These are phyloP conservation scores for Trematocara nigrifrons DNA, from an alignment of 2,113 vertebrate species.

Conservation along the genomic window DNA sequence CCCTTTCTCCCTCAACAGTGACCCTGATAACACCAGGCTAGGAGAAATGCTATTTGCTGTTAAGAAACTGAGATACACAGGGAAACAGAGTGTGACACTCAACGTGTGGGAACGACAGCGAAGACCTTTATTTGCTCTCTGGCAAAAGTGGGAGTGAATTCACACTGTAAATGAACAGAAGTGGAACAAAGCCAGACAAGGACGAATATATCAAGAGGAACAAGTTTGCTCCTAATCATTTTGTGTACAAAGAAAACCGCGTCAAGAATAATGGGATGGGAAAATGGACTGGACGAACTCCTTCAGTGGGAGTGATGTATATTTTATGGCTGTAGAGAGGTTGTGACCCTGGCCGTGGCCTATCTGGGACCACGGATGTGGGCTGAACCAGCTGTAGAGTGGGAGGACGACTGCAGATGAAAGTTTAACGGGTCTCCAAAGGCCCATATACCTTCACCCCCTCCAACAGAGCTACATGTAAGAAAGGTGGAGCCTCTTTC, in stretches of 20 bases:
- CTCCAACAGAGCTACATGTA: constrained; percentile 9
- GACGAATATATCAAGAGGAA: not conserved
- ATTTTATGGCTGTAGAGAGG: constrained; percentile 38
- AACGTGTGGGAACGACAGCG: constrained; percentile 25
- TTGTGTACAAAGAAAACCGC: not conserved
- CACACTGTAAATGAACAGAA: not conserved
- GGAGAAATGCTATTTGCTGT: constrained; percentile 21
- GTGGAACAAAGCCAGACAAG: not conserved
- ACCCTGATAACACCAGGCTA: constrained; percentile 37
- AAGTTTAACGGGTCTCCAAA: constrained; percentile 77
- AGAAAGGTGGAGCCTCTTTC: not conserved
- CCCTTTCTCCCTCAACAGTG: constrained; percentile 30
- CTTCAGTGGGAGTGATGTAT: constrained; percentile 26
- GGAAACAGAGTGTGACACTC: not conserved
- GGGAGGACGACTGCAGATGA: constrained; percentile 26
- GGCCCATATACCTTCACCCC: constrained; percentile 69
- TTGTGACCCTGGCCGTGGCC: constrained; percentile 25
- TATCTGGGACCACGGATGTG: constrained; percentile 18
- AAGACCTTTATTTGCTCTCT: constrained; percentile 4
- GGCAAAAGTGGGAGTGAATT: not conserved
- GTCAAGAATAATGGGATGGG: not conserved
- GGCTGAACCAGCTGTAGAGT: constrained; percentile 50
- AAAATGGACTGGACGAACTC: not conserved
- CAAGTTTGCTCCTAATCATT: not conserved
- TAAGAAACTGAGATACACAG: not conserved